Conservation (phyloP, 2,888 invertebrate species). For the Sycophila texana region DNA sequence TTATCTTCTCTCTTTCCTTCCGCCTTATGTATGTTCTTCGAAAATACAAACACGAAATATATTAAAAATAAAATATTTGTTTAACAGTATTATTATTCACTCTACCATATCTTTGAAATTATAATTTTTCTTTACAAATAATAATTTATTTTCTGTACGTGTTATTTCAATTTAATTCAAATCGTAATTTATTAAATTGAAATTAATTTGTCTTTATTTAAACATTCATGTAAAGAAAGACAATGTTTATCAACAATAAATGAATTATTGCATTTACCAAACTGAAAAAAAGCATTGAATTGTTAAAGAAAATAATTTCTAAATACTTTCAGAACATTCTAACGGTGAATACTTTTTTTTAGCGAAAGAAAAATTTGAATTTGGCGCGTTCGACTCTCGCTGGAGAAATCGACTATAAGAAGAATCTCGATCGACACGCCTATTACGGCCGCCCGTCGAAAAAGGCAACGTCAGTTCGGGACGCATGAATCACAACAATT, state of each 20-base stretch:
- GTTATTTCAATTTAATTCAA: too few relatives aligned
- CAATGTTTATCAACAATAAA: too few relatives aligned
- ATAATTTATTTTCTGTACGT: neutral
- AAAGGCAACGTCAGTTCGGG: neutral
- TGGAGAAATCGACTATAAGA: neutral
- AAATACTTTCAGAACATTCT: too few relatives aligned
- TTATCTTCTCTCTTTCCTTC: constrained; percentile 27
- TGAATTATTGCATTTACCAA: too few relatives aligned
- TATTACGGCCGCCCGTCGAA: neutral
- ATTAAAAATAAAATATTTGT: constrained; percentile 6
- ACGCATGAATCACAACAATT: constrained; percentile 38
- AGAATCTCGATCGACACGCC: neutral
- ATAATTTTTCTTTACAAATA: neutral
- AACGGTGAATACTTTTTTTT: too few relatives aligned
- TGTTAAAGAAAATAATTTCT: too few relatives aligned
- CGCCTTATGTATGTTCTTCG: constrained; percentile 23
- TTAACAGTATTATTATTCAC: neutral
- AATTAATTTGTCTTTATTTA: too few relatives aligned
- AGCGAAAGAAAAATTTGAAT: too few relatives aligned
- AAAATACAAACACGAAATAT: constrained; percentile 25
- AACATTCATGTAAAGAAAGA: too few relatives aligned
- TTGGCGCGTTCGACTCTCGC: too few relatives aligned
- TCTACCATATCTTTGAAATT: neutral
- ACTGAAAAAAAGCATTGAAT: too few relatives aligned
- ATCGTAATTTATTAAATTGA: too few relatives aligned